phyloP scores from a whole-genome alignment of 2,888 invertebrate genomes.

The Nipponacmea schrenckii region DNA sequence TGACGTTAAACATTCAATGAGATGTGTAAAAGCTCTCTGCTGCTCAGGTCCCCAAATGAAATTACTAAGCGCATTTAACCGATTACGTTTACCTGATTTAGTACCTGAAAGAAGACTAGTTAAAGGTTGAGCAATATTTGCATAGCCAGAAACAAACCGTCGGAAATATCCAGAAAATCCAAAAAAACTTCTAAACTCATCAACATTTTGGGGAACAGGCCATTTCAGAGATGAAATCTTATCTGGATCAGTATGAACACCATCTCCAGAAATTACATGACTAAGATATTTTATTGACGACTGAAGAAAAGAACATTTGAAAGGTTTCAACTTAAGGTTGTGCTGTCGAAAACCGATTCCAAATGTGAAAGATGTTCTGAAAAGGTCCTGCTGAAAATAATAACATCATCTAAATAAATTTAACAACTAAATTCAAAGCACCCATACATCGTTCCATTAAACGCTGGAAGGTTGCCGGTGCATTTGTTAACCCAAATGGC shows the following conservation, averaged over 20 bases:
- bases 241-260: conserved; percentile 26
- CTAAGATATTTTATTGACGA: conserved; percentile 32
- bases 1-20: too few species aligned
- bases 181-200: conserved; percentile 27
- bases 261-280: conserved; percentile 31
- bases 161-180: conserved; percentile 34
- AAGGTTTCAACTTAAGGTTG: conserved; percentile 31
- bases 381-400: conserved; percentile 31
- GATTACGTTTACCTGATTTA: background rate
- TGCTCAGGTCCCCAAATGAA: too few species aligned
- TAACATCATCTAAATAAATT: conserved; percentile 39
- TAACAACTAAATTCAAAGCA: conserved; percentile 31
- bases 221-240: conserved; percentile 25
- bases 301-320: conserved; percentile 37
- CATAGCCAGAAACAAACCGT: conserved; percentile 30
- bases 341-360: conserved; percentile 29
- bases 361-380: conserved; percentile 31
- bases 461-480: conserved; percentile 31
- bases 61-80: too few species aligned
- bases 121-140: conserved; percentile 31
- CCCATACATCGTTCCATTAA: conserved; percentile 30
- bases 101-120: conserved; percentile 28
- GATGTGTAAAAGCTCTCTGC: too few species aligned
- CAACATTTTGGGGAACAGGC: conserved; percentile 25
- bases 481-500: conserved; percentile 34